phyloP scores from a whole-genome alignment of 2,888 invertebrate genomes.

The Chesias legatella region DNA sequence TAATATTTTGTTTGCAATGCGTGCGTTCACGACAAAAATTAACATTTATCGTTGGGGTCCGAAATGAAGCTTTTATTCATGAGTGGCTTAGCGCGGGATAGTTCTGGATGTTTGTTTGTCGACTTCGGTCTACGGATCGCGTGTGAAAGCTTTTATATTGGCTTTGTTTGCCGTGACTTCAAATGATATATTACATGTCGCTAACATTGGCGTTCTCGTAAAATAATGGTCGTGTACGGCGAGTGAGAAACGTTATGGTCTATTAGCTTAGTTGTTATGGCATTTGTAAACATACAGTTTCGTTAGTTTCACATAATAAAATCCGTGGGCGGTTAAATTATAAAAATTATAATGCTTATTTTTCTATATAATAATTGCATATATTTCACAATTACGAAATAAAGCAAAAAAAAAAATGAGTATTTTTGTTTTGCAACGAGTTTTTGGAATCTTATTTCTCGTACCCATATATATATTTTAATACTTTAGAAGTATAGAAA shows the following conservation, averaged over 20 bases:
- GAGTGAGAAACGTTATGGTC: constrained; percentile 55
- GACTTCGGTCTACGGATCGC: constrained; percentile 68
- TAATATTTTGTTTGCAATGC: constrained; percentile 78
- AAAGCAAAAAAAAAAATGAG: too few relatives aligned
- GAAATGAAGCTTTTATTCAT: constrained; percentile 76
- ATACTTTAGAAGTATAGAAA: too few relatives aligned
- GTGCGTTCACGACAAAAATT: constrained; percentile 75
- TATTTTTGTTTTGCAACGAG: too few relatives aligned
- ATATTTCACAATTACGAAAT: too few relatives aligned
- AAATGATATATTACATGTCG: constrained; percentile 77
- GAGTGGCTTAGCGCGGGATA: constrained; percentile 75
- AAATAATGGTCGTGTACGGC: constrained; percentile 62
- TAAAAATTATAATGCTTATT: too few relatives aligned
- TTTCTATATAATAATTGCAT: too few relatives aligned
- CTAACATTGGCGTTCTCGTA: constrained; percentile 68
- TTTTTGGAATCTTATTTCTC: too few relatives aligned
- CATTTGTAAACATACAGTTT: constrained; percentile 22
- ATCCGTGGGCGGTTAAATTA: too few relatives aligned
- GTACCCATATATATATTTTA: too few relatives aligned
- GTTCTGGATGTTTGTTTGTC: constrained; percentile 73
- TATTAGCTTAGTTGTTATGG: constrained; percentile 50
- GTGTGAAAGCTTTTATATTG: constrained; percentile 76
- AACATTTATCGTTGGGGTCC: constrained; percentile 78
- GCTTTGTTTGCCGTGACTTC: constrained; percentile 74
- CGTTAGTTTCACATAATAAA: too few relatives aligned